Percentiles rank a stretch among this genome's conserved stretches.
Evolutionary conservation across 2,797 vertebrate species (phyloP).

Genomic region (Graptemys geographica): DNA sequence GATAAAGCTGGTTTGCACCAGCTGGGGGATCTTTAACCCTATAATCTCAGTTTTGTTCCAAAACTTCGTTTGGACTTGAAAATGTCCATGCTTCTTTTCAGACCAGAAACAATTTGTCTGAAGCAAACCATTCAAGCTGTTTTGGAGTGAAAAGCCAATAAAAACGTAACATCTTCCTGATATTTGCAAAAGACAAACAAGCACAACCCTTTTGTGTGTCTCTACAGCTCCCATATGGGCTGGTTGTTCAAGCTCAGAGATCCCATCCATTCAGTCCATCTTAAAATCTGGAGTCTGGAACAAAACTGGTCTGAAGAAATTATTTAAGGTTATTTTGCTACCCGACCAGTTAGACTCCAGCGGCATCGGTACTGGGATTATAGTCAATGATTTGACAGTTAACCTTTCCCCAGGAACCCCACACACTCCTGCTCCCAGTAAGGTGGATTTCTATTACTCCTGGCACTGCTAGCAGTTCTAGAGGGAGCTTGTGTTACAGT

Average conservation of each 20-base stretch:
- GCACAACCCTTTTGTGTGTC: too few species aligned
- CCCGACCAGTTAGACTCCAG: not conserved
- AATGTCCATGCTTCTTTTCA: not conserved
- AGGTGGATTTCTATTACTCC: fast-evolving
- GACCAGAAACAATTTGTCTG: too few species aligned
- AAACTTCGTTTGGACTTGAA: not conserved
- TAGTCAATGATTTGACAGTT: not conserved
- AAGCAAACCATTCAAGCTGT: too few species aligned
- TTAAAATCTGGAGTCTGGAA: not conserved
- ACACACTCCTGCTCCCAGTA: not conserved
- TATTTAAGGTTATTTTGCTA: not conserved
- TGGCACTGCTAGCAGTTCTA: not conserved
- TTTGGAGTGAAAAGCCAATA: not conserved
- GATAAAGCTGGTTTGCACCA: too few species aligned
- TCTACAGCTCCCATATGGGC: fast-evolving
- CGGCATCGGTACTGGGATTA: not conserved
- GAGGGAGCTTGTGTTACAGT: not conserved
- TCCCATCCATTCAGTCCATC: not conserved
- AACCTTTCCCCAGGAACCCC: not conserved
- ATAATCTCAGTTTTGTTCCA: too few species aligned
- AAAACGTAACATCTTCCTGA: not conserved
- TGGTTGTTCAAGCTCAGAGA: not conserved
- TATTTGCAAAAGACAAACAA: too few species aligned
- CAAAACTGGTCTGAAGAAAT: not conserved
- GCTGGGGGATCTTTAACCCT: too few species aligned